Conservation (phyloP, 2,113 vertebrate genomes). For the Alosa alosa region DNA sequence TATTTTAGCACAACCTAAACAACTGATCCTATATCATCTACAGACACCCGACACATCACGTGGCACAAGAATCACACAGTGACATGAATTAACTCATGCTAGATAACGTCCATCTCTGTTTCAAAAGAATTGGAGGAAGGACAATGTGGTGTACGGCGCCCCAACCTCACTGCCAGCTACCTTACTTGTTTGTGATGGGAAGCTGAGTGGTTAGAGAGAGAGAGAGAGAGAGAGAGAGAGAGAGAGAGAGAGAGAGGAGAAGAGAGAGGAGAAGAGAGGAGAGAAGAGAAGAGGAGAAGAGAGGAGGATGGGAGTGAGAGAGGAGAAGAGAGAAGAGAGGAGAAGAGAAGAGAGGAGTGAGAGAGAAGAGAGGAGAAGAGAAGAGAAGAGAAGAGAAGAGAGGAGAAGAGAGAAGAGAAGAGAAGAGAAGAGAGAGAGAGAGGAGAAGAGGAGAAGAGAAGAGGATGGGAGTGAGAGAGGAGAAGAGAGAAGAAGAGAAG, state of each 20-base stretch:
- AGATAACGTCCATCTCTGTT: not conserved
- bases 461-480: no score
- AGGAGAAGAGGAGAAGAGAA: no score
- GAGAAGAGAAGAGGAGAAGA: no score
- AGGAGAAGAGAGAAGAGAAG: no score
- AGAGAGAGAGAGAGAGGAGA: constrained; percentile 32
- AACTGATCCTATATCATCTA: not conserved
- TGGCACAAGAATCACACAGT: not conserved
- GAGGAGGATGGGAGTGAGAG: no score
- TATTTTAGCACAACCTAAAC: not conserved
- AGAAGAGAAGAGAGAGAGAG: no score
- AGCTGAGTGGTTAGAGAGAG: not conserved
- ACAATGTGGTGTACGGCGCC: not conserved
- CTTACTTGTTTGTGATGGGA: constrained; percentile 12
- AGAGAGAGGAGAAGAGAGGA: no score
- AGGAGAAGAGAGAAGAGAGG: no score
- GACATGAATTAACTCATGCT: not conserved
- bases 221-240: not conserved
- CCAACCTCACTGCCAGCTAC: not conserved
- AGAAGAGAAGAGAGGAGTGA: no score
- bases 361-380: no score
- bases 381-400: no score
- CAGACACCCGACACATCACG: not conserved
- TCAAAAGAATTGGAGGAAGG: not conserved
- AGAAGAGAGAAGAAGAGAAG: no score